phyloP scores from a whole-genome alignment of 2,113 vertebrate species.

The Coturnix japonica region DNA sequence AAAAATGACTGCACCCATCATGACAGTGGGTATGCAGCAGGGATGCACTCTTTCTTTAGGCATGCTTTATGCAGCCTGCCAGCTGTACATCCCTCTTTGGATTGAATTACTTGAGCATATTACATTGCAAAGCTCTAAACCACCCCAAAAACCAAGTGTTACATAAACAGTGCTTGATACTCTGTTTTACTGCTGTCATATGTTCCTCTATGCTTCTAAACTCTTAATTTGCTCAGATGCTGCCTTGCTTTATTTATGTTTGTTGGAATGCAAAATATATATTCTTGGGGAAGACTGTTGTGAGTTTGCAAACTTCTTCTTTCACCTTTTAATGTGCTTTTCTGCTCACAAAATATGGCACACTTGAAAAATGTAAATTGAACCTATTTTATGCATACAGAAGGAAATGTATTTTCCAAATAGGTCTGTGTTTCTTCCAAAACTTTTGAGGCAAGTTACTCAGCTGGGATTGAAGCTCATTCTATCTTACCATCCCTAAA shows the following conservation, averaged over 20 bases:
- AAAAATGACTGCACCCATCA: neutral
- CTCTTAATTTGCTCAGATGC: neutral
- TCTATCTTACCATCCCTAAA: slow-evolving; percentile 25
- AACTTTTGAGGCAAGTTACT: slow-evolving; percentile 4
- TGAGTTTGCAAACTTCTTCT: neutral
- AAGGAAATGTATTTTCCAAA: slow-evolving; percentile 38
- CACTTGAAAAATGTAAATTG: slow-evolving; percentile 12
- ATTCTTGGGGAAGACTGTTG: neutral
- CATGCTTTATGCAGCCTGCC: neutral
- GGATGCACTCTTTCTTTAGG: no score
- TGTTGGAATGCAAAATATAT: neutral
- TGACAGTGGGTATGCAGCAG: neutral
- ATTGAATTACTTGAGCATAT: neutral
- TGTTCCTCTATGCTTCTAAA: neutral
- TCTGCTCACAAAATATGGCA: neutral
- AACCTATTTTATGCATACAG: neutral
- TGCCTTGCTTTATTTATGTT: neutral
- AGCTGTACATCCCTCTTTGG: fast-evolving
- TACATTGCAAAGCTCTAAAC: neutral
- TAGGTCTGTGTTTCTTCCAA: neutral
- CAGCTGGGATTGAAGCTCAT: neutral
- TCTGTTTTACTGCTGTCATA: neutral
- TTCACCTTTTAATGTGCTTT: neutral
- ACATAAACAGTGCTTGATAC: neutral
- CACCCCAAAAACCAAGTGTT: neutral